These are phyloP conservation scores for Tinea semifulvella DNA, from an alignment of 2,888 invertebrate genomes.

Conservation along the genomic window DNA sequence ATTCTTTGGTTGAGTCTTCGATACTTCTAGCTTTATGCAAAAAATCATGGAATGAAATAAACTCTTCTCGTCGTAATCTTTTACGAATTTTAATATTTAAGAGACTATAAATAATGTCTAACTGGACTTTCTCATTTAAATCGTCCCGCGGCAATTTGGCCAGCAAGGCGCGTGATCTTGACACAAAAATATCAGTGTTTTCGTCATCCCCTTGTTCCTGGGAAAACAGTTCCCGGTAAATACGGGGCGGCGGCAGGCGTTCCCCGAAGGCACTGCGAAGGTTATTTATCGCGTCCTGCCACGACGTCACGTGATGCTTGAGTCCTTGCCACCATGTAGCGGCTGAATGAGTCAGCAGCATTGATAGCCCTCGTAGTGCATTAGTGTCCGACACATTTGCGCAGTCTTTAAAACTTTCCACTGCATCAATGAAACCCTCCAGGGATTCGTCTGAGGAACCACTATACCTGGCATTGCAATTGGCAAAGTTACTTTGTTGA, in stretches of 20 bases:
- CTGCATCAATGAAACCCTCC: conserved; percentile 22
- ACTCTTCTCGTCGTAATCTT: conserved; percentile 23
- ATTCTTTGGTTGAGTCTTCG: conserved; percentile 14
- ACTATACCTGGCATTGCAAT: background rate
- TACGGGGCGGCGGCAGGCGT: conserved; percentile 15
- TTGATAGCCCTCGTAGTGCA: conserved; percentile 23
- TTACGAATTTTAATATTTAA: conserved; percentile 18
- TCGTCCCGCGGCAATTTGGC: conserved; percentile 17
- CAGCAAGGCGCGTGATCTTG: conserved; percentile 16
- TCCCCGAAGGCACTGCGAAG: conserved; percentile 17
- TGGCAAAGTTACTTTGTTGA: background rate
- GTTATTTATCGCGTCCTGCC: conserved; percentile 16
- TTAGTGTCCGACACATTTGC: conserved; percentile 20
- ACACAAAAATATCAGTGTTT: conserved; percentile 18
- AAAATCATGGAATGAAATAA: conserved; percentile 15
- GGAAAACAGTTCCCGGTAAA: conserved; percentile 18
- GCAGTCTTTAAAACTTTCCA: conserved; percentile 23
- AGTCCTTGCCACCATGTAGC: conserved; percentile 23
- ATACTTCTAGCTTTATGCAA: conserved; percentile 13
- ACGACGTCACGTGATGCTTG: conserved; percentile 16
- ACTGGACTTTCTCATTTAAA: conserved; percentile 15
- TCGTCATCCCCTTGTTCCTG: conserved; percentile 14
- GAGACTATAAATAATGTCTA: conserved; percentile 20
- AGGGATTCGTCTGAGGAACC: conserved; percentile 16
- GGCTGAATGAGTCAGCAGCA: conserved; percentile 21